phyloP scores from a whole-genome alignment of 2,888 invertebrate genomes.

The Tetragonula carbonaria region DNA sequence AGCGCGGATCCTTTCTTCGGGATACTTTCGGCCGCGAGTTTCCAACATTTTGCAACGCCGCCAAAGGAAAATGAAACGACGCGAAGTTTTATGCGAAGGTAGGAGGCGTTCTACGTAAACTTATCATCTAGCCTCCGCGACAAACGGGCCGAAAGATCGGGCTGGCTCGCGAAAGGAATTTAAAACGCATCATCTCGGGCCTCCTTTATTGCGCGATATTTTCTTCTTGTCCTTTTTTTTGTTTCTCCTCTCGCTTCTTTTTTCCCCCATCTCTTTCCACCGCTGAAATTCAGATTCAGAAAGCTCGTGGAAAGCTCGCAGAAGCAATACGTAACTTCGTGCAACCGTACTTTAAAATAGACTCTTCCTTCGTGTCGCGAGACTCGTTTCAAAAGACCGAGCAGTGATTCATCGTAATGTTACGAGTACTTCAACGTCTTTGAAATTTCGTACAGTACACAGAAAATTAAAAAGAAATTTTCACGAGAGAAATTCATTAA shows the following conservation, averaged over 20 bases:
- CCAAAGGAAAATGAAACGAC: conserved; percentile 25
- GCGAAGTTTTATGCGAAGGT: conserved; percentile 25
- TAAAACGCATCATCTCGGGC: conserved; percentile 4
- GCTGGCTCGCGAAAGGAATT: conserved; percentile 26
- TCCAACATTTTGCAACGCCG: background rate
- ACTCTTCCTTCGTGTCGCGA: too few relatives aligned
- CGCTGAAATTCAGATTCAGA: background rate
- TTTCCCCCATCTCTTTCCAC: background rate
- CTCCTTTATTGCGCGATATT: background rate
- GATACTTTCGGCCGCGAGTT: conserved; percentile 12
- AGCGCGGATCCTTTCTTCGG: conserved; percentile 15
- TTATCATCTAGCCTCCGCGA: conserved; percentile 34
- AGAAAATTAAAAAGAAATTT: too few relatives aligned
- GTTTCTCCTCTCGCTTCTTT: background rate
- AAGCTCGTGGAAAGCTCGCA: too few relatives aligned
- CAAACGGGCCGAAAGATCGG: conserved; percentile 31
- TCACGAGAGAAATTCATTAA: too few relatives aligned
- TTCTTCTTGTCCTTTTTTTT: background rate
- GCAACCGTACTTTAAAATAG: too few relatives aligned
- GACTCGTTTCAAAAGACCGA: too few relatives aligned
- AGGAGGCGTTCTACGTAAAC: conserved; percentile 27
- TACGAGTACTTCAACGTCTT: too few relatives aligned
- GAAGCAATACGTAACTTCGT: too few relatives aligned
- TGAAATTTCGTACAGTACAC: too few relatives aligned
- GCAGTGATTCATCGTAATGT: too few relatives aligned